Evolutionary conservation across 2,113 vertebrate species (phyloP), one percentile per base, ranked within the genome.

Genomic region (Tonatia bakeri): DNA sequence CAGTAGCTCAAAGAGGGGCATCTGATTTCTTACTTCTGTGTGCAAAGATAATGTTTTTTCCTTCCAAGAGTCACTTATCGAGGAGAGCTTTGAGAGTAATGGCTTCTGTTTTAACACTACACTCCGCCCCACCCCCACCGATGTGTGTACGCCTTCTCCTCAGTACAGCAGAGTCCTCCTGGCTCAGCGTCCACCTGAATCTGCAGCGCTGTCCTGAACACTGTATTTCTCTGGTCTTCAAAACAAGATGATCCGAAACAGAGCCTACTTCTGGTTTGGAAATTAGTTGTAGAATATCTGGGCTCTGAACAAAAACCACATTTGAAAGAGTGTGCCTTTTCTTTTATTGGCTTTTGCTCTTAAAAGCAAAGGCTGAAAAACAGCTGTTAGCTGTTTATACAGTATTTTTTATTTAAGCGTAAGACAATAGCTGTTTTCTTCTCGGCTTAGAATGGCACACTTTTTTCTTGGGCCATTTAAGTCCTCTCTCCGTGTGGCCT

Each of bases 401-500:
- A 93, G 95, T 95, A 69, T 91, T 97, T 97, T 95, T 92, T 36
- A 94, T 95, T 94, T 76, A 94, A 94, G 65, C 65, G 52, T 89
- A 90, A 96, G 87, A 97, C 97, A 97, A 97, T 94, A 91, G 95
- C 38, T 90, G 91, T 96, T 97, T 97, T 98, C 95, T 98, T 97
- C 96, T 95, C 91, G 52, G 76, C 52, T 96, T 95, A 88, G 36
- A 96, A 96, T 61, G 86, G 56, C 82, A 76, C 80, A 33, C 87
- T 95, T 89, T 76, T 83, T 76, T 73, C 83, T 69, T 13, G 2
- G 85, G 67, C 69, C 87, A 79, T 94, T 90, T 83, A 77, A 95
- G 59, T 80, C 54, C 81, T 90, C 72, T 92, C 52, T 70, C 87
- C 36, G 0, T 92, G 88, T 96, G 92, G 91, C 54, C 47, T 14